Evolutionary conservation across 2,797 vertebrate genomes (phyloP).

Genomic region (Vultur gryphus): DNA sequence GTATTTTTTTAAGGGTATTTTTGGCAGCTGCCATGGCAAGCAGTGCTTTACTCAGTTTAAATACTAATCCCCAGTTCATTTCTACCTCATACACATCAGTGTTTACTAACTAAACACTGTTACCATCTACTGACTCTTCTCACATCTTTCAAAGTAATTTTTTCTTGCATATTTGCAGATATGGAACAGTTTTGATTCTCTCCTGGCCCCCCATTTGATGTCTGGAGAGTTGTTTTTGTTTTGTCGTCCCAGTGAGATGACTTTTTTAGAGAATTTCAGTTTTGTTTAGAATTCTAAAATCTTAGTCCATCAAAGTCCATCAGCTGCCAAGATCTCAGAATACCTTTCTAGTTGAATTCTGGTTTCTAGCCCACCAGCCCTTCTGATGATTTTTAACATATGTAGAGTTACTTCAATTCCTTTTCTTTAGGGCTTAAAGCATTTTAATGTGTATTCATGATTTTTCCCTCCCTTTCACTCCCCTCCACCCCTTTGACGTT

Average conservation of each 20-base stretch:
- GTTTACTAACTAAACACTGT: neutral
- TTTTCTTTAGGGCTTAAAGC: neutral
- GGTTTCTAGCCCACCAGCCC: neutral
- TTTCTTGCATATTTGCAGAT: neutral
- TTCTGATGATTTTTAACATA: neutral
- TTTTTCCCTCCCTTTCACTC: neutral
- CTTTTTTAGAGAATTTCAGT: neutral
- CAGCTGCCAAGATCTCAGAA: neutral
- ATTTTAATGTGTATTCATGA: neutral
- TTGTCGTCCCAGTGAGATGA: neutral
- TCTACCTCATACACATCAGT: neutral
- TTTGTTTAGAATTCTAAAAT: neutral
- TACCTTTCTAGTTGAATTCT: neutral
- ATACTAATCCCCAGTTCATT: neutral
- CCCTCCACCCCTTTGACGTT: neutral
- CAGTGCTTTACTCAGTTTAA: neutral
- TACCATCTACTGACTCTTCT: neutral
- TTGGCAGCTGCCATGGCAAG: neutral
- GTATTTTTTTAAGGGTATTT: neutral
- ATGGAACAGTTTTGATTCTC: neutral
- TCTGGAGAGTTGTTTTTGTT: neutral
- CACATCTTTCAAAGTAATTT: neutral
- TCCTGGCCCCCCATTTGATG: neutral
- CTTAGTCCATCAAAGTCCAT: neutral
- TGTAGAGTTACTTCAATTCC: neutral